Evolutionary conservation across 2,888 invertebrate genomes (phyloP).

Genomic region (Drosophila anomelani): DNA sequence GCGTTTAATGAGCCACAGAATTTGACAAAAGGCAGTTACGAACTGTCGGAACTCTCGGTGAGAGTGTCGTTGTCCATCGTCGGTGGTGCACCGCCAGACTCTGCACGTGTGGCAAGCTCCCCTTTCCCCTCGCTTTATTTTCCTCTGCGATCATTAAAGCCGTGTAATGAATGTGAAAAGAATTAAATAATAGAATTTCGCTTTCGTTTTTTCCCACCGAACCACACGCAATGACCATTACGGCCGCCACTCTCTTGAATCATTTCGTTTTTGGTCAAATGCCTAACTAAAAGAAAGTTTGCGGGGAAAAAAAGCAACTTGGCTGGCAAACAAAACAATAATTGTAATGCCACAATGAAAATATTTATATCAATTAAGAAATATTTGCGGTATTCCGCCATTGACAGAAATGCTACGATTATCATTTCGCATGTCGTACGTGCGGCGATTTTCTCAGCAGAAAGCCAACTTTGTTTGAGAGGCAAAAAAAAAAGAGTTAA

Average conservation of each 20-base stretch:
- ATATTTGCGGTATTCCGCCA: slow-evolving; percentile 39
- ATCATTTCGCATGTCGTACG: slow-evolving; percentile 49
- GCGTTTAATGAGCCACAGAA: slow-evolving; percentile 68
- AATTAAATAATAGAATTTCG: slow-evolving; percentile 84
- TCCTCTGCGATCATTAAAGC: slow-evolving; percentile 58
- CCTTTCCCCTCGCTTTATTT: neutral
- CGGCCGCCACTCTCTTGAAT: slow-evolving; percentile 45
- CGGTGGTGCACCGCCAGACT: slow-evolving; percentile 6
- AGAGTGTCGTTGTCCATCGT: slow-evolving; percentile 32
- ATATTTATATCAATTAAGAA: slow-evolving; percentile 53
- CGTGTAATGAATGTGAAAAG: slow-evolving; percentile 78
- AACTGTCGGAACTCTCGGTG: slow-evolving; percentile 40
- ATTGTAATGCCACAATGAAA: slow-evolving; percentile 41
- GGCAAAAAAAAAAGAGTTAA: neutral
- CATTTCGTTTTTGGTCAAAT: slow-evolving; percentile 55
- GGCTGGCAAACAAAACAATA: slow-evolving; percentile 34
- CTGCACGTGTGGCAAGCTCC: slow-evolving; percentile 30
- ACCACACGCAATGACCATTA: slow-evolving; percentile 70
- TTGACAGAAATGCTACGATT: slow-evolving; percentile 47
- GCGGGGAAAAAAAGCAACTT: slow-evolving; percentile 34
- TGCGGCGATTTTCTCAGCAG: slow-evolving; percentile 58
- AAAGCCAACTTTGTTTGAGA: slow-evolving; percentile 26
- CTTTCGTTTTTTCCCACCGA: slow-evolving; percentile 78
- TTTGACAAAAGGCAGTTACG: slow-evolving; percentile 59
- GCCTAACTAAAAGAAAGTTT: slow-evolving; percentile 72